Base-by-base conservation (phyloP, 2,888 invertebrate genomes). In the Taphrorychus bicolor region DNA sequence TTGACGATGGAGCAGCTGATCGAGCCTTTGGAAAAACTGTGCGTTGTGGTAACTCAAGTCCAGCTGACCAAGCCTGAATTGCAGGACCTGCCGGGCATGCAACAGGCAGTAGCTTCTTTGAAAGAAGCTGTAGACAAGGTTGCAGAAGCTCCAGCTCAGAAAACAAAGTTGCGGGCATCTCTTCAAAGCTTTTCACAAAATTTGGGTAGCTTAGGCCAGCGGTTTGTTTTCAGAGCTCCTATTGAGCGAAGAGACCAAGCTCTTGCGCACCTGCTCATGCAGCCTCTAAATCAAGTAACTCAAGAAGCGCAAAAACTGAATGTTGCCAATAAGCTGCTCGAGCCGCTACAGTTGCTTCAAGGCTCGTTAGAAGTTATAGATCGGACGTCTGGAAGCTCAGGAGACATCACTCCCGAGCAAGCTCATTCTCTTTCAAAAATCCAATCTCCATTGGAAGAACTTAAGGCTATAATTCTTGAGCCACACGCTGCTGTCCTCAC, bases 21-120 rank as follows among this genome's bases (percentile, higher is more conserved):
- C 9, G 57, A 71, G 51, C 74, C 76, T 22, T 52, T 77, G 23
- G 63, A 73, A 68, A 72, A 72, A 56, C 52, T 77, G 14, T 63
- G 70, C 49, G 69, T 67, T 22, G 23, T 73, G 4, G 65, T 75
- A 23, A 70, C 70, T 16, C 59, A 72, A 56, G 54, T 61, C 2
- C 59, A 11, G 21, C 3, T 58, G 19, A 17, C 42, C 9, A 59
- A 66, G 32, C 21, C 57, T 41, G 18, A 59, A 61, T 11, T 68
- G 23, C 42, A 32, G 61, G 59, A 64, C 16, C 14, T 63, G 7
- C 53, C 58, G 14, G 45, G 45, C 57, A n/a, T 59, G 24, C 62
- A 67, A 22, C n/a, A 23, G 9, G 61, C 60, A 9, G 18, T 69
- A n/a, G 9, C 23, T 24, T 23, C 19, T 18, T 18, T 57, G 41